Percentiles rank a stretch among this genome's conserved stretches.
Evolutionary conservation across 2,797 vertebrate genomes (phyloP).

Genomic region (Sebastolobus alascanus): DNA sequence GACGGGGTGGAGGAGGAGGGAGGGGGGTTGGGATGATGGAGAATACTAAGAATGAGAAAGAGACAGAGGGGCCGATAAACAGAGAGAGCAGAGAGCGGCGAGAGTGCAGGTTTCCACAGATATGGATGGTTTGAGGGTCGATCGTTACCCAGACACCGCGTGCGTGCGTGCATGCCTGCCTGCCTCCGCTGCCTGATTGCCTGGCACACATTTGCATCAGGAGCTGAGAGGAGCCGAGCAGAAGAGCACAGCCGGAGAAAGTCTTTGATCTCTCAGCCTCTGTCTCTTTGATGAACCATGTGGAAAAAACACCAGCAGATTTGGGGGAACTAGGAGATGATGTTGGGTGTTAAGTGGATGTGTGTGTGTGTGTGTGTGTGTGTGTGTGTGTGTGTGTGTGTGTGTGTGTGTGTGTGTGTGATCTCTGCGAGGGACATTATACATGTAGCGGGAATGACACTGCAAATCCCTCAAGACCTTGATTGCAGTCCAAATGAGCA

Average conservation of each 20-base stretch:
- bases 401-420: constrained; percentile 2
- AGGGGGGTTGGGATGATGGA: constrained; percentile 14
- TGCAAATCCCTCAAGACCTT: constrained; percentile 56
- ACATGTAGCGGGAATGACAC: constrained; percentile 34
- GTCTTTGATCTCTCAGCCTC: constrained; percentile 75
- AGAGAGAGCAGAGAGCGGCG: constrained; percentile 12
- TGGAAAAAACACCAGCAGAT: constrained; percentile 74
- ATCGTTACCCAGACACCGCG: constrained; percentile 55
- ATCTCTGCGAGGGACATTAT: constrained; percentile 10
- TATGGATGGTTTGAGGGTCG: constrained; percentile 56
- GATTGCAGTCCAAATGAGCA: constrained; percentile 53
- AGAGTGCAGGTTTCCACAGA: constrained; percentile 50
- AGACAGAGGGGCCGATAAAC: constrained; percentile 32
- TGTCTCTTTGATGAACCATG: constrained; percentile 74
- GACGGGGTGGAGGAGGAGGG: neutral
- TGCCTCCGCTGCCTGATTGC: constrained; percentile 63
- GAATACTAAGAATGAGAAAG: constrained; percentile 37
- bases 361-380: neutral
- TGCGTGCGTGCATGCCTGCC: constrained; percentile 45
- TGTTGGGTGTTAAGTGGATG: constrained; percentile 56
- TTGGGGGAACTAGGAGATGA: constrained; percentile 51
- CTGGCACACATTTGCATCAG: constrained; percentile 71
- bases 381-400: neutral
- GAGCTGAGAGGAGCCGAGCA: constrained; percentile 65
- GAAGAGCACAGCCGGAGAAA: constrained; percentile 64